phyloP scores from a whole-genome alignment of 2,113 vertebrate species.

The Semnornis frantzii region DNA sequence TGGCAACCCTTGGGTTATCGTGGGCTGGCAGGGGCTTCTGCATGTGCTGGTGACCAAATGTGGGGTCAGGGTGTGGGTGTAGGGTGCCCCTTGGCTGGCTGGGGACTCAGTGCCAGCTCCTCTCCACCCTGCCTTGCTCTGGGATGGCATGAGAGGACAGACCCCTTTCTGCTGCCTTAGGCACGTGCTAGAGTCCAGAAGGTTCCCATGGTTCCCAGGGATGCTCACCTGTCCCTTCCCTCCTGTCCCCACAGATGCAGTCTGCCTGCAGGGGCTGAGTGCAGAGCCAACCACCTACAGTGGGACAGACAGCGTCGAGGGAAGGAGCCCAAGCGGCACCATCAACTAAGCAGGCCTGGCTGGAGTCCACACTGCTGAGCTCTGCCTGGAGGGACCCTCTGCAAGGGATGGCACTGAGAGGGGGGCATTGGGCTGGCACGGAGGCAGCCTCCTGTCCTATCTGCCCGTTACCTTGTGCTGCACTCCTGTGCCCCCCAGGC shows the following conservation, averaged over 20 bases:
- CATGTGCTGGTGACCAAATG: rapidly evolving
- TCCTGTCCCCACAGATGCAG: not conserved
- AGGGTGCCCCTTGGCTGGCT: not conserved
- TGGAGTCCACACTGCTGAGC: rapidly evolving
- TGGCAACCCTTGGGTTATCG: not conserved
- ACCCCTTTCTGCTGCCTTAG: rapidly evolving
- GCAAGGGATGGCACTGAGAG: rapidly evolving
- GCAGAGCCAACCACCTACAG: rapidly evolving
- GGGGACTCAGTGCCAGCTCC: not conserved
- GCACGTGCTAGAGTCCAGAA: not conserved
- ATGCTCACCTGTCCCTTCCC: not conserved
- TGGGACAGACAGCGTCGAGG: rapidly evolving
- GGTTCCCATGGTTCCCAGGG: rapidly evolving
- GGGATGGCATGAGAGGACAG: rapidly evolving
- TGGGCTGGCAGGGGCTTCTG: not conserved
- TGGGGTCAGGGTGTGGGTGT: not conserved
- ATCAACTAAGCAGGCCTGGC: slow-evolving; percentile 18
- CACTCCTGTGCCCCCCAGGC: not conserved
- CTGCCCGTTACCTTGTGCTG: not conserved
- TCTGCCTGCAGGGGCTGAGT: not conserved
- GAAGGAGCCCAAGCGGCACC: rapidly evolving
- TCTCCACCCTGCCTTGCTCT: not conserved
- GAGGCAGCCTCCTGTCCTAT: not conserved
- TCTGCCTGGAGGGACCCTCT: rapidly evolving
- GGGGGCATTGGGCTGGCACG: not conserved